Base-by-base conservation (phyloP, 2,113 vertebrate genomes). In the Acanthochromis polyacanthus region DNA sequence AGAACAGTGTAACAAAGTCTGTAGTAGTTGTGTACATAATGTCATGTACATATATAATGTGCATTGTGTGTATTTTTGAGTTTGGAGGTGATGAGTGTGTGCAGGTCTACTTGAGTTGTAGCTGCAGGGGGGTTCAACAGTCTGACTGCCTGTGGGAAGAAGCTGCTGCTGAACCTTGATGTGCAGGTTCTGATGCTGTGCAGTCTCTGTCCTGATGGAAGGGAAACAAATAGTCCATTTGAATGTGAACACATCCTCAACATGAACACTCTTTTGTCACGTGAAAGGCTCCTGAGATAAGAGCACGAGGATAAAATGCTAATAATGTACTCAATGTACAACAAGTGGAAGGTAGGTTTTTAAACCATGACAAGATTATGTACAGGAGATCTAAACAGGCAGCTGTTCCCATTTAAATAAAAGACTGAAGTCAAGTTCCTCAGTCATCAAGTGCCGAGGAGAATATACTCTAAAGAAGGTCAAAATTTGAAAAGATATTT, bases 301-400 rank as follows among this genome's bases (percentile, higher is more conserved):
- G 12, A 40, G 10, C 19, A 20, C 7, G 51, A 58, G 51, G 32
- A 59, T 19, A 19, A 55, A 78, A 71, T 71, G 55, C 30, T 71
- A 66, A 56, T 66, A 58, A 48, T 2, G 30, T 12, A 25, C 40
- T 56, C 9, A 25, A 10, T 65, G 51, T 23, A 48, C 40, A 16
- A 48, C 56, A 43, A 30, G 72, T 52, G 43, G 28, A n/a, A 32
- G 48, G 11, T 38, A 10, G 23, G 22, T 30, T 57, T 59, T 25
- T 2, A 20, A 66, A 1, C 48, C 66, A 46, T 66, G 56, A 51
- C 55, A 66, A 46, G 58, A 75, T 80, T 60, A 45, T 28, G 22
- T 55, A 23, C 30, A 56, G n/a, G 15, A 52, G 69, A 48, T 53
- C 23, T 25, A 46, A 61, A 15, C 23, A 36, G 55, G 32, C 32